phyloP scores from a whole-genome alignment of 1,140 invertebrate genomes.

The Drosophila ambigua region DNA sequence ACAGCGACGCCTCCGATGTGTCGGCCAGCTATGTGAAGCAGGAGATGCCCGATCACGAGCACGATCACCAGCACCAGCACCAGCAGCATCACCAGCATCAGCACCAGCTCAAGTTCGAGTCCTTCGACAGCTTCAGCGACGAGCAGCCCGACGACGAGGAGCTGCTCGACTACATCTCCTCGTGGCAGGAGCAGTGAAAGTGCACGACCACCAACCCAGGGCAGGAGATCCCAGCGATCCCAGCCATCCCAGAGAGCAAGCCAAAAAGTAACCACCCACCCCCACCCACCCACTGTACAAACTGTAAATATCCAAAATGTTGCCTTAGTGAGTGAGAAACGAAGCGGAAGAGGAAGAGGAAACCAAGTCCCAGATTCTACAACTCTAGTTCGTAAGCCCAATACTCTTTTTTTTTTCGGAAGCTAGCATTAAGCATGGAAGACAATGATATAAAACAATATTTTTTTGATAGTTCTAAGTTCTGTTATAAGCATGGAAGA shows the following conservation, averaged over 20 bases:
- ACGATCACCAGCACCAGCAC: constrained; percentile 80
- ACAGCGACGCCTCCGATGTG: constrained; percentile 87
- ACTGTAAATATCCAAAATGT: constrained; percentile 68
- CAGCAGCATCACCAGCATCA: constrained; percentile 50
- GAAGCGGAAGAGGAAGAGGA: not conserved
- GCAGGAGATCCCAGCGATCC: constrained; percentile 10
- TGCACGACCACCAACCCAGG: not conserved
- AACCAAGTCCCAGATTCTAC: constrained; percentile 58
- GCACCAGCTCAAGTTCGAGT: constrained; percentile 85
- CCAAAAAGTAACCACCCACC: constrained; percentile 11
- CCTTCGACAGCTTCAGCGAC: constrained; percentile 90
- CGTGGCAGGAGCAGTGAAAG: constrained; percentile 90
- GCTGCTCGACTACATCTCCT: constrained; percentile 93
- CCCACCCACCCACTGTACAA: constrained; percentile 43
- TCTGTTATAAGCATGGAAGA: constrained; percentile 81
- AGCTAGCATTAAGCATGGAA: constrained; percentile 66
- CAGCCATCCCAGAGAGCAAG: constrained; percentile 13
- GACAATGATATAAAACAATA: constrained; percentile 80
- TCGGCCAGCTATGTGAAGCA: constrained; percentile 72
- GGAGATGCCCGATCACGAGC: constrained; percentile 57
- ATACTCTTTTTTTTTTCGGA: constrained; percentile 42
- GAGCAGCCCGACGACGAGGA: constrained; percentile 96
- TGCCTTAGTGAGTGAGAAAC: constrained; percentile 60
- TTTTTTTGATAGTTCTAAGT: constrained; percentile 68
- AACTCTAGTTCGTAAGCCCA: constrained; percentile 5